Percentiles rank a stretch among this genome's conserved stretches.
phyloP scores from a whole-genome alignment of 2,113 vertebrate species.

The Neotragus moschatus region DNA sequence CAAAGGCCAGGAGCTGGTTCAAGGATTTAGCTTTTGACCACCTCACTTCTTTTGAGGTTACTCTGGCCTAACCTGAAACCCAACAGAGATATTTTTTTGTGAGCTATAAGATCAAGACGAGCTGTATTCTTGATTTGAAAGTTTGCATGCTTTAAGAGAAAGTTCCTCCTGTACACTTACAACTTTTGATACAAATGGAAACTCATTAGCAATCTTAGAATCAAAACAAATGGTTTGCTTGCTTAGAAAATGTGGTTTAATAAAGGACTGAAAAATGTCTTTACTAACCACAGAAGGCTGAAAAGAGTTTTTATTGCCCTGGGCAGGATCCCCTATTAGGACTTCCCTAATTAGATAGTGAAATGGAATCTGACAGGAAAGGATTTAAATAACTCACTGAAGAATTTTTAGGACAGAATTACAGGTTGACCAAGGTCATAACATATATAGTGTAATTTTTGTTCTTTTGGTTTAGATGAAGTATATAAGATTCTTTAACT shows the following conservation, averaged over 20 bases:
- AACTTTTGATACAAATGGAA: constrained; percentile 44
- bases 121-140: neutral
- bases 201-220: constrained; percentile 40
- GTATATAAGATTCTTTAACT: neutral
- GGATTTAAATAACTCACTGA: constrained; percentile 48
- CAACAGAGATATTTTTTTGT: neutral
- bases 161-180: neutral
- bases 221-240: constrained; percentile 47
- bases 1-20: neutral
- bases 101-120: neutral
- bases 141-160: neutral
- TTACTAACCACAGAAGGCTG: constrained; percentile 11
- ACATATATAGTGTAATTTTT: neutral
- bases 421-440: constrained; percentile 25
- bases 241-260: constrained; percentile 38
- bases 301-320: neutral
- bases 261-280: constrained; percentile 10
- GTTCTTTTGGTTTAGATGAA: neutral
- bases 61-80: neutral
- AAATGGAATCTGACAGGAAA: constrained; percentile 27
- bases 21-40: neutral
- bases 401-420: constrained; percentile 40
- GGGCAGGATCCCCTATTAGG: neutral
- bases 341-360: constrained; percentile 25
- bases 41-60: neutral